Evolutionary conservation across 2,113 vertebrate species (phyloP).

Genomic region (Grantiella picta): DNA sequence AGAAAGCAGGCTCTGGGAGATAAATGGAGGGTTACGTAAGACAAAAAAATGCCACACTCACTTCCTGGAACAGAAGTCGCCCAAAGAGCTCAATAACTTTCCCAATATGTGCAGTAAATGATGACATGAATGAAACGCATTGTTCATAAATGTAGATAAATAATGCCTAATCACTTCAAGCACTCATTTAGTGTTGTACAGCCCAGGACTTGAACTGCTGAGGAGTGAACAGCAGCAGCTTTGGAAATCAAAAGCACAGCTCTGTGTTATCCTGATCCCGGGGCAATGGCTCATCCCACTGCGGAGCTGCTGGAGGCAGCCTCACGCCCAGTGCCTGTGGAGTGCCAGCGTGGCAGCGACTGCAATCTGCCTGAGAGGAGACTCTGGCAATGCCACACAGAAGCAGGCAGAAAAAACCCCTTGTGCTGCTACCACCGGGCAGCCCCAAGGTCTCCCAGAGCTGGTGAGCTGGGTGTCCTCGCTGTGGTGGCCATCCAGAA

Average conservation of each 20-base stretch:
- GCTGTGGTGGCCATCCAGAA: neutral
- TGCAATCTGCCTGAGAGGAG: neutral
- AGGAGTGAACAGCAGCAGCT: neutral
- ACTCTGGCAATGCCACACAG: neutral
- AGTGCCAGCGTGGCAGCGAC: neutral
- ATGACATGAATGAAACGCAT: constrained; percentile 32
- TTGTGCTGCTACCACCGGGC: rapidly evolving
- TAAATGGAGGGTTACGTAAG: constrained; percentile 18
- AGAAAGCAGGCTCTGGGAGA: constrained; percentile 19
- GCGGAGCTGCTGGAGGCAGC: neutral
- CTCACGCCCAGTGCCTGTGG: neutral
- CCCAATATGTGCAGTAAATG: neutral
- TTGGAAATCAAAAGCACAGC: neutral
- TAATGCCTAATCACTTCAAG: neutral
- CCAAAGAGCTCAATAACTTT: constrained; percentile 21
- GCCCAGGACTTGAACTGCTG: neutral
- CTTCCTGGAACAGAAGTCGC: constrained; percentile 19
- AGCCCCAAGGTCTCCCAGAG: rapidly evolving
- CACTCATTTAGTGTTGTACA: neutral
- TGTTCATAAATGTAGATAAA: constrained; percentile 27
- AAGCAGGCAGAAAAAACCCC: neutral
- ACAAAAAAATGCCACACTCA: neutral
- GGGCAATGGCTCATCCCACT: neutral
- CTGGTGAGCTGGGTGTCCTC: neutral
- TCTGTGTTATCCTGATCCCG: neutral